Percentiles rank a stretch among this genome's conserved stretches.
Evolutionary conservation across 2,797 vertebrate species (phyloP).

Genomic region (Helostoma temminkii): DNA sequence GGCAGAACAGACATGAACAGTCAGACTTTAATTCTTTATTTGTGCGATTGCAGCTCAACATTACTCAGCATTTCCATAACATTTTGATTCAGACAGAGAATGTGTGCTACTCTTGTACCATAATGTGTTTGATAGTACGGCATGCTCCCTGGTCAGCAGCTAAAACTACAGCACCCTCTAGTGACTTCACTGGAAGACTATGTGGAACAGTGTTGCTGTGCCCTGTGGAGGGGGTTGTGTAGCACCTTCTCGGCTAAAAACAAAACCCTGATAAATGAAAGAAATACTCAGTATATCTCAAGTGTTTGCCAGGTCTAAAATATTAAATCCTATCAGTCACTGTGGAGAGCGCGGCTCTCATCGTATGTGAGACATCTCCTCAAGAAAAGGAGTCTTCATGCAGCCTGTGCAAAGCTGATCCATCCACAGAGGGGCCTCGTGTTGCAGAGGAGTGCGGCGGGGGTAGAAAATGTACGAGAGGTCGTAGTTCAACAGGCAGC

Average conservation of each 20-base stretch:
- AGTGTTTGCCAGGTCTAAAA: conserved; percentile 44
- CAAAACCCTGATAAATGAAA: conserved; percentile 23
- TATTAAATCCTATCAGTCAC: conserved; percentile 42
- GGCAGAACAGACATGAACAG: background rate
- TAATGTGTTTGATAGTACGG: background rate
- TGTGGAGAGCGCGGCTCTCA: conserved; percentile 63
- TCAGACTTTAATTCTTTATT: conserved; percentile 48
- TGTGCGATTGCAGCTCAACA: conserved; percentile 42
- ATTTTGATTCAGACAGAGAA: conserved; percentile 6
- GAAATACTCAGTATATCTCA: conserved; percentile 31
- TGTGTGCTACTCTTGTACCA: conserved; percentile 6
- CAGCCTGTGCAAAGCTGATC: conserved; percentile 91
- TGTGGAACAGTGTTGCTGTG: conserved; percentile 2
- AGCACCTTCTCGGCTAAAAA: conserved; percentile 24
- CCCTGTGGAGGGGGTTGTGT: conserved; percentile 10
- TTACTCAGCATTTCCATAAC: background rate
- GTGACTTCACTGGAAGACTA: conserved; percentile 28
- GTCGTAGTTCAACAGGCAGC: conserved; percentile 89
- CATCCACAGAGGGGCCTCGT: conserved; percentile 90
- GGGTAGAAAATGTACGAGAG: conserved; percentile 87
- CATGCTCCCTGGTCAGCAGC: conserved; percentile 4
- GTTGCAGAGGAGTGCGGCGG: conserved; percentile 88
- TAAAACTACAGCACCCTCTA: conserved; percentile 51
- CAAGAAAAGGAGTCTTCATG: conserved; percentile 87
- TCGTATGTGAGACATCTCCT: conserved; percentile 88